Conservation (phyloP, 2,797 vertebrate species). For the Mus minutoides region DNA sequence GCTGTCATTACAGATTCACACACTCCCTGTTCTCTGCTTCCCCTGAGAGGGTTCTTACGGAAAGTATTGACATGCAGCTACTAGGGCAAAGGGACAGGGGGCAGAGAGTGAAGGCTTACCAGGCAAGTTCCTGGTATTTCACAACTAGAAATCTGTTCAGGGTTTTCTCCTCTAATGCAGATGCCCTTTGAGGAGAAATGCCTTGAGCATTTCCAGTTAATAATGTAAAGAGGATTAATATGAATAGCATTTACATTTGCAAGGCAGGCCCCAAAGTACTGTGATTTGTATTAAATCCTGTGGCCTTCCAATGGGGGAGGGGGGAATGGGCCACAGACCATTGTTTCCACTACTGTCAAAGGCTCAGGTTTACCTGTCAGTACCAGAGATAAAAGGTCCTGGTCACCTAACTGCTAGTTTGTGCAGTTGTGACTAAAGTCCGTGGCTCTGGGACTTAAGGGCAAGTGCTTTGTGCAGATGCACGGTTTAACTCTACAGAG, state of each 20-base stretch:
- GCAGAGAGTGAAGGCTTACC: neutral
- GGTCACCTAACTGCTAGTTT: neutral
- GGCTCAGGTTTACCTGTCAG: neutral
- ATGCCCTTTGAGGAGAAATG: slow-evolving; percentile 10
- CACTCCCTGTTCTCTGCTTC: neutral
- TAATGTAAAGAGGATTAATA: neutral
- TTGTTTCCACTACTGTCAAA: neutral
- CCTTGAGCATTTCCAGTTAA: slow-evolving; percentile 40
- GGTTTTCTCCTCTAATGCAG: slow-evolving; percentile 13
- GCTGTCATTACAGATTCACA: neutral
- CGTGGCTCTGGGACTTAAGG: neutral
- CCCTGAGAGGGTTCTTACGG: neutral
- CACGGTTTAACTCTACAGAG: neutral
- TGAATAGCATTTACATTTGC: neutral
- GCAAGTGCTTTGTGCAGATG: neutral
- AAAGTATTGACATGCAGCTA: neutral
- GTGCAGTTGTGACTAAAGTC: neutral
- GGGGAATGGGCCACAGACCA: neutral
- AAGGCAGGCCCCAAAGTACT: neutral
- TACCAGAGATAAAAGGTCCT: neutral
- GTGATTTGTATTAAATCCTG: neutral
- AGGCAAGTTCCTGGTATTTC: neutral
- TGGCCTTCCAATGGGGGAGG: neutral
- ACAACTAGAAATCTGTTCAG: slow-evolving; percentile 1
- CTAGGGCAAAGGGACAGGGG: neutral